phyloP scores from a whole-genome alignment of 64 coral and sea anemone genomes.

The Pachyseris speciosa region DNA sequence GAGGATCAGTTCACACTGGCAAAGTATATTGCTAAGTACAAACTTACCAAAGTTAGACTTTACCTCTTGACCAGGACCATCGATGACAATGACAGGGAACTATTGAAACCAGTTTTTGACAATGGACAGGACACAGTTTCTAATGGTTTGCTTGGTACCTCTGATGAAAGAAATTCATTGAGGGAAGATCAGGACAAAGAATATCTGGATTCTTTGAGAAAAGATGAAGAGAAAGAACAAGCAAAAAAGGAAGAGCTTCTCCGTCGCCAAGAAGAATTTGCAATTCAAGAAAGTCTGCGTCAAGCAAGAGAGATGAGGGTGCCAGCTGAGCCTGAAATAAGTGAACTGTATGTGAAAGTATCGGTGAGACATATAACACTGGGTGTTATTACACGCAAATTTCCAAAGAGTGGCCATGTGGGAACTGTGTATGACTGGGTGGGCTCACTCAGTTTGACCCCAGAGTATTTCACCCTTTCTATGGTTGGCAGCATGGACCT shows the following conservation, averaged over 20 bases:
- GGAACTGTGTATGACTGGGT: conserved; percentile 57
- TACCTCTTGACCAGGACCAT: too few species aligned
- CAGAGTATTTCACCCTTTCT: conserved; percentile 1
- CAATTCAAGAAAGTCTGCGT: conserved; percentile 11
- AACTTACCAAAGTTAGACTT: too few species aligned
- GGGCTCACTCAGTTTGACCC: conserved; percentile 16
- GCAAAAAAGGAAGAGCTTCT: not conserved
- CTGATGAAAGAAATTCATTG: conserved; percentile 5
- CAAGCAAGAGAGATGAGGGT: not conserved
- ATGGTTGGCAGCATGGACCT: not conserved
- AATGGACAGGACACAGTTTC: too few species aligned
- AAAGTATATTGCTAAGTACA: too few species aligned
- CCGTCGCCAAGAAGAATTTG: not conserved
- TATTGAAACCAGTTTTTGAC: too few species aligned
- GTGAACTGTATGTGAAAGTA: conserved; percentile 28
- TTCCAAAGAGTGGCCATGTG: not conserved
- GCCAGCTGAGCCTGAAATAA: not conserved
- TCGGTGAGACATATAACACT: conserved; percentile 48
- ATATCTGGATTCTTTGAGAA: conserved; percentile 13
- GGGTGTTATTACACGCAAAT: conserved; percentile 27
- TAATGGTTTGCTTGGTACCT: conserved; percentile 14
- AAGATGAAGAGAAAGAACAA: conserved; percentile 5
- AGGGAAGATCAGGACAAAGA: not conserved
- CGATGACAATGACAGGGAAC: too few species aligned
- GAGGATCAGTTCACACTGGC: too few species aligned